Base-by-base conservation (phyloP, 2,888 invertebrate species). In the Caenorhabditis panamensis region DNA sequence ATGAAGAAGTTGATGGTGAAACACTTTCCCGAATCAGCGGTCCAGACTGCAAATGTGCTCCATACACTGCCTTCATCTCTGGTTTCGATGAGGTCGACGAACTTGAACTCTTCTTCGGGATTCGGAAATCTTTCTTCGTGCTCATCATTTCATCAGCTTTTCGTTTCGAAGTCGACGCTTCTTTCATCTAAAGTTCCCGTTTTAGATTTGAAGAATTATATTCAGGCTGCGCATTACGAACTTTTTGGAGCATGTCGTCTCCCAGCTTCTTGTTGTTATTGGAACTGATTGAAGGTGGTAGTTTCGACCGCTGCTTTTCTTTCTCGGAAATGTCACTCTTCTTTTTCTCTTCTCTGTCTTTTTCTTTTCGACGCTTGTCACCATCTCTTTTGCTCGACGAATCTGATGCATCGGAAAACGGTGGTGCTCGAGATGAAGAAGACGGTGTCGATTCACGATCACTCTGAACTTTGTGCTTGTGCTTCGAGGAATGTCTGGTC, bases 401-500 rank as follows among this genome's bases (percentile, higher is more conserved):
- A 16, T 47, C 63, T 4, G 47, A 2, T 5, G 13, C 31, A 11
- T 44, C 26, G 13, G 26, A 47, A n/a, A 37, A 20, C 31, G 1
- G 54, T 20, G 36, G 20, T 1, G 22, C 28, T 18, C 69, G 69
- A 20, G 71, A 71, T 5, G 62, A 53, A 4, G 59, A 47, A 11
- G 69, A 69, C 18, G 56, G 22, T 18, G 63, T 72, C n/a, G 71
- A 62, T 47, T 72, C 71, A 18, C 71, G 22, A 47, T 72, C 71
- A 16, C 47, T 63, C 63, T 63, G 62, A 72, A 63, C 36, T 24
- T 53, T 26, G 8, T 58, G 26, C 51, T 16, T 56, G 66, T 44
- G 44, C 47, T 47, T 47, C 26, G 54, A 28, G 20, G 31, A 56
- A 8, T 56, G 26, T 2, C 26, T 24, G 24, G 9, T 56, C n/a